A percentile compares a stretch with the other conserved stretches of the same genome.
phyloP scores from a whole-genome alignment of 2,888 invertebrate genomes.

The Eustalomyia histrio region DNA sequence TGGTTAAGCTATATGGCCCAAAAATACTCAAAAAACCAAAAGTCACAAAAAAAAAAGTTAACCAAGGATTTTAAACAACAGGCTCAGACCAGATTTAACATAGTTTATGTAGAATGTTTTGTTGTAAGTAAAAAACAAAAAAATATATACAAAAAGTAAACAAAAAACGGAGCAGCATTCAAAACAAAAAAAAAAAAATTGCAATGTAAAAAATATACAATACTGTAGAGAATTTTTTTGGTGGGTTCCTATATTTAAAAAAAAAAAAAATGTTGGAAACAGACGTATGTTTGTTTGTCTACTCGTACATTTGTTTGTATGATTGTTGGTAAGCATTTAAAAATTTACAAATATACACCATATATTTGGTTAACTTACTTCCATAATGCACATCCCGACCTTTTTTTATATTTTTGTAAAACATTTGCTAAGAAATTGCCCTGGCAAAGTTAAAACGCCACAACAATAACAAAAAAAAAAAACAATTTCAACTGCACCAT shows the following conservation, averaged over 20 bases:
- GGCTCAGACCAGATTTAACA: slow-evolving; percentile 60
- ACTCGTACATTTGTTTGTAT: slow-evolving; percentile 10
- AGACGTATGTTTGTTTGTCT: slow-evolving; percentile 4
- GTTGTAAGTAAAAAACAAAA: slow-evolving; percentile 31
- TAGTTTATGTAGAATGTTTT: slow-evolving; percentile 59
- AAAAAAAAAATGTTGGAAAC: not conserved
- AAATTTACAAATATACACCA: slow-evolving; percentile 47
- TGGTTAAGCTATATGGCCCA: too few relatives aligned
- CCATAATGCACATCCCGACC: slow-evolving; percentile 40
- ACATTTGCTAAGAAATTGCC: slow-evolving; percentile 48
- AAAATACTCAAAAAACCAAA: slow-evolving; percentile 4
- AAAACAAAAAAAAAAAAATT: slow-evolving; percentile 15
- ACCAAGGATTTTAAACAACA: slow-evolving; percentile 38
- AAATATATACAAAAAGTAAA: slow-evolving; percentile 6
- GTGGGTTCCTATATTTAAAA: too few relatives aligned
- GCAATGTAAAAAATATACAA: slow-evolving; percentile 36
- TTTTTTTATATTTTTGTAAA: slow-evolving; percentile 29
- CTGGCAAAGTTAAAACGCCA: slow-evolving; percentile 52
- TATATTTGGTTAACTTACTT: slow-evolving; percentile 15
- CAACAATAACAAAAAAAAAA: slow-evolving; percentile 39
- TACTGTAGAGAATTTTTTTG: too few relatives aligned
- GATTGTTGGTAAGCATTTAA: slow-evolving; percentile 48
- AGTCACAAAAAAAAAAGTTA: slow-evolving; percentile 12
- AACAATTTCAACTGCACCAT: slow-evolving; percentile 35
- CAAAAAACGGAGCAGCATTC: slow-evolving; percentile 48